Conservation (phyloP, 2,797 vertebrate species). For the Vipera ursinii region DNA sequence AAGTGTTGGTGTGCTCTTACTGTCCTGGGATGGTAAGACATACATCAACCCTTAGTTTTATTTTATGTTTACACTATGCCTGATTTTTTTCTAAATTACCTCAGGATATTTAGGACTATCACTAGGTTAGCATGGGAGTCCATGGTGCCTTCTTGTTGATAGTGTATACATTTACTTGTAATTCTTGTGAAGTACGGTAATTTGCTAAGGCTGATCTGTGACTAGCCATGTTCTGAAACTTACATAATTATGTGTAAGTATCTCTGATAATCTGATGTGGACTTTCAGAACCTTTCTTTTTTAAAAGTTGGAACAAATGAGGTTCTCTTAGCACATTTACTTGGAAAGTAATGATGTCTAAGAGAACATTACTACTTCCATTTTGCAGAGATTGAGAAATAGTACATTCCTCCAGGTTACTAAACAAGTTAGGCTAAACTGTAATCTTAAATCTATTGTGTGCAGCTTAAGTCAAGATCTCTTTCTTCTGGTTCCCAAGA, state of each 20-base stretch:
- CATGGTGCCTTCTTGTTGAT: neutral
- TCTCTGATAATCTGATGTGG: neutral
- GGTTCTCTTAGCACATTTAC: neutral
- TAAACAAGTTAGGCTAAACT: neutral
- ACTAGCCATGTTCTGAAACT: neutral
- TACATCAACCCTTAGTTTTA: neutral
- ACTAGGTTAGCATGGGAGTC: neutral
- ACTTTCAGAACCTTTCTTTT: neutral
- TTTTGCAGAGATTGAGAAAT: slow-evolving; percentile 8
- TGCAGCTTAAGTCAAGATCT: neutral
- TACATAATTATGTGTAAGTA: neutral
- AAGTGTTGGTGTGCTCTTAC: neutral
- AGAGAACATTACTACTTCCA: neutral
- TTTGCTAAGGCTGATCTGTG: neutral
- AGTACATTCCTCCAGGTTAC: neutral
- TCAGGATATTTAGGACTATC: neutral
- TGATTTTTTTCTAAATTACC: neutral
- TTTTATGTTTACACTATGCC: neutral
- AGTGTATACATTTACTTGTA: neutral
- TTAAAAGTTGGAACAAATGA: neutral
- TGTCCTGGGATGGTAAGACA: neutral
- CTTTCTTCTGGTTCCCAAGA: neutral
- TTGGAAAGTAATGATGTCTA: neutral
- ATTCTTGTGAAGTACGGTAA: neutral
- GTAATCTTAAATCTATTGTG: neutral